phyloP scores from a whole-genome alignment of 2,797 vertebrate species.

The Tachyglossus aculeatus region DNA sequence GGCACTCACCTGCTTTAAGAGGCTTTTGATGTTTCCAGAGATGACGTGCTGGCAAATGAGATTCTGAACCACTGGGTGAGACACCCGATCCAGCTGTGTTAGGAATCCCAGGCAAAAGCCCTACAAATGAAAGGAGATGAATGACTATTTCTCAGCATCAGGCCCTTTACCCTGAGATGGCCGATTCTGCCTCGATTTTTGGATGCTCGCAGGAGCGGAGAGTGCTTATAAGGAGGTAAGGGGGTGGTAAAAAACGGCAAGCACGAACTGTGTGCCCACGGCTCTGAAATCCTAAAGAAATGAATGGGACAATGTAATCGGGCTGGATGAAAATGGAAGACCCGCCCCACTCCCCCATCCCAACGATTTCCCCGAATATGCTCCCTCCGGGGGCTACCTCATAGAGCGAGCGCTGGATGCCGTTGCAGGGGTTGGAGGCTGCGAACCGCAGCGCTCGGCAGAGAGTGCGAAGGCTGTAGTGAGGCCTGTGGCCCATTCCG shows the following conservation, averaged over 20 bases:
- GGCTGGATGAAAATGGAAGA: neutral
- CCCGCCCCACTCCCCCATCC: neutral
- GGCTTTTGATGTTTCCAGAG: constrained; percentile 86
- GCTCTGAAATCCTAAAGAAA: no score
- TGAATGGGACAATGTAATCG: neutral
- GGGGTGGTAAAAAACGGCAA: no score
- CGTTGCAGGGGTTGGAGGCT: constrained; percentile 85
- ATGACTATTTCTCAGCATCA: neutral
- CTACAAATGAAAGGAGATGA: constrained; percentile 67
- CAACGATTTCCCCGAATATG: neutral
- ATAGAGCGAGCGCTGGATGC: constrained; percentile 89
- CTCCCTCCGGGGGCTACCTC: constrained; percentile 79
- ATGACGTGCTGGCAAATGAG: constrained; percentile 89
- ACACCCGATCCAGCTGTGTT: constrained; percentile 91
- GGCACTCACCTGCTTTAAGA: constrained; percentile 85
- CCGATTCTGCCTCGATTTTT: neutral
- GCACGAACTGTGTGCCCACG: no score
- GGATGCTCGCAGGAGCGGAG: neutral
- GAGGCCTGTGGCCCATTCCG: constrained; percentile 91
- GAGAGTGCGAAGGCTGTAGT: constrained; percentile 93
- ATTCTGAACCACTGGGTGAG: constrained; percentile 90
- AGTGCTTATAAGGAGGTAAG: no score
- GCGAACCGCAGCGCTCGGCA: constrained; percentile 92
- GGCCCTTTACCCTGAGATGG: neutral
- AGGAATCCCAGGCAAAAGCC: constrained; percentile 97